Evolutionary conservation across 2,888 invertebrate species (phyloP).

Genomic region (Melikaiella ostensackeni): DNA sequence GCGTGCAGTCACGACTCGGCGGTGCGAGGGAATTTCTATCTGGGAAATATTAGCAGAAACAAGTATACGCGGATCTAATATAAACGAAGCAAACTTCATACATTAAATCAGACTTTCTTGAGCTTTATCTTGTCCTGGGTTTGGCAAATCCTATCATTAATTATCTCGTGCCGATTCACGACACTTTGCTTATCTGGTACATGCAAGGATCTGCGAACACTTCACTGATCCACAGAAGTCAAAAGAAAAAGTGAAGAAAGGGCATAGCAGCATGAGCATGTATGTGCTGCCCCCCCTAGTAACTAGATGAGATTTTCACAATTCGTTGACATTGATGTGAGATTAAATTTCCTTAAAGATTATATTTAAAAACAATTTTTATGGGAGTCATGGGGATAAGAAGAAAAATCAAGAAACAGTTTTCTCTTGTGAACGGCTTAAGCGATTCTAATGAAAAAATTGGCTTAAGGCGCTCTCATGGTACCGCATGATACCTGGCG

Average conservation of each 20-base stretch:
- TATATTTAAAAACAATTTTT: too few species aligned
- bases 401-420: too few species aligned
- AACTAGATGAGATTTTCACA: too few species aligned
- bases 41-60: slow-evolving; percentile 8
- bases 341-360: too few species aligned
- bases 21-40: slow-evolving; percentile 7
- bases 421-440: too few species aligned
- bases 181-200: slow-evolving; percentile 45
- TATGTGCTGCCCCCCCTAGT: too few species aligned
- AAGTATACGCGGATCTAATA: slow-evolving; percentile 10
- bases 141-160: slow-evolving; percentile 54
- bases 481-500: too few species aligned
- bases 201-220: slow-evolving; percentile 16
- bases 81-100: neutral
- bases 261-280: too few species aligned
- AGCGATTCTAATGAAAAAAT: too few species aligned
- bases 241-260: slow-evolving; percentile 46
- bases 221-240: neutral
- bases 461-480: too few species aligned
- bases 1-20: slow-evolving; percentile 16
- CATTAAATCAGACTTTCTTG: neutral
- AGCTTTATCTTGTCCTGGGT: slow-evolving; percentile 45
- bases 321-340: too few species aligned
- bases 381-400: too few species aligned
- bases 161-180: slow-evolving; percentile 51